These are phyloP conservation scores for Phainopepla nitens DNA, from an alignment of 2,113 vertebrate species.

Conservation along the genomic window DNA sequence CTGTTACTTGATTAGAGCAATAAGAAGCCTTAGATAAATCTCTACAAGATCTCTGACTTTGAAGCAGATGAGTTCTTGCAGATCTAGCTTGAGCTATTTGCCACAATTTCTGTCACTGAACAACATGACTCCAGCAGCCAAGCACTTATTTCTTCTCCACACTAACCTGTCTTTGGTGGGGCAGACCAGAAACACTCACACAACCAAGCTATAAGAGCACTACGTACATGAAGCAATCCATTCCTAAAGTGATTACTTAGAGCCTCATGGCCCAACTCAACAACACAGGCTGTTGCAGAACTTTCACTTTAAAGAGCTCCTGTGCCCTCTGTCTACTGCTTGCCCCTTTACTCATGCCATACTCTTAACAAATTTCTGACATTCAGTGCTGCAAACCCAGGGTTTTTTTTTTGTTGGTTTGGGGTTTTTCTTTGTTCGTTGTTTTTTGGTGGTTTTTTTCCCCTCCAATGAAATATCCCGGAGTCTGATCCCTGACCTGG, in stretches of 20 bases:
- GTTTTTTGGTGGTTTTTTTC: accelerated
- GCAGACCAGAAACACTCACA: background rate
- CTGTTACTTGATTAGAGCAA: background rate
- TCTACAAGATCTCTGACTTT: background rate
- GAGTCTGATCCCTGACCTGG: background rate
- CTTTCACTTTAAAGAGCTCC: background rate
- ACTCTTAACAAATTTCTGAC: background rate
- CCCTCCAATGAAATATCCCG: background rate
- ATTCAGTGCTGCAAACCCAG: background rate
- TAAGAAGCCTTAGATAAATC: background rate
- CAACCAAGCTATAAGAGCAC: background rate
- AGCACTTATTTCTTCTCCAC: background rate
- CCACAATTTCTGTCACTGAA: background rate
- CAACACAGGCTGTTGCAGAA: background rate
- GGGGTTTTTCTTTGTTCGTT: too few relatives aligned
- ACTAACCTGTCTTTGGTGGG: background rate
- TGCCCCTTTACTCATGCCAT: background rate
- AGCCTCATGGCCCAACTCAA: background rate
- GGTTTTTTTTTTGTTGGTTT: too few relatives aligned
- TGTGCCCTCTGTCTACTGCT: background rate
- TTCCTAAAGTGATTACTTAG: background rate
- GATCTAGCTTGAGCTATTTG: background rate
- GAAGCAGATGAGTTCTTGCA: background rate
- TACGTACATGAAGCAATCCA: background rate
- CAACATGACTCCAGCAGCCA: background rate